Percentiles rank a stretch among this genome's conserved stretches.
Conservation (phyloP, 2,797 vertebrate species). For the Enteromius radiatus region DNA sequence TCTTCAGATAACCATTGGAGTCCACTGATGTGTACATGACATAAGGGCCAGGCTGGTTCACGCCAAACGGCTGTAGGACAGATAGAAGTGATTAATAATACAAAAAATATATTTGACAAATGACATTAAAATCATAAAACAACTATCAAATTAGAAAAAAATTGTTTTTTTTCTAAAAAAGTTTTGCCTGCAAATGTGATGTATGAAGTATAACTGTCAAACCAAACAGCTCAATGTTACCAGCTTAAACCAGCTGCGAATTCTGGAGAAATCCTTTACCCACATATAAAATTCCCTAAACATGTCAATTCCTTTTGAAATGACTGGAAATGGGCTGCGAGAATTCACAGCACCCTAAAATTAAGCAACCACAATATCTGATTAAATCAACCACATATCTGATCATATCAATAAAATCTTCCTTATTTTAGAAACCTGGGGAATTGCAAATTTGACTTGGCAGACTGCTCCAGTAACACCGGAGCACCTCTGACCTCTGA, state of each 20-base stretch:
- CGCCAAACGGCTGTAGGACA: constrained; percentile 89
- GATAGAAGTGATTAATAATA: constrained; percentile 34
- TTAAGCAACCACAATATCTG: too few species aligned
- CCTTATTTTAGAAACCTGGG: background rate
- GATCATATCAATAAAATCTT: background rate
- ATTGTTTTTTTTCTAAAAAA: too few species aligned
- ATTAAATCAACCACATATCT: background rate
- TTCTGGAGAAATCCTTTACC: background rate
- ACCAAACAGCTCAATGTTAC: background rate
- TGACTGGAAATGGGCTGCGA: too few species aligned
- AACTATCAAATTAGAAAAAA: background rate
- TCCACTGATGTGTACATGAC: constrained; percentile 96
- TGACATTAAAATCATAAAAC: background rate
- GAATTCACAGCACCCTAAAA: background rate
- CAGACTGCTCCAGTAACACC: background rate
- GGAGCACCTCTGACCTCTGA: constrained; percentile 15
- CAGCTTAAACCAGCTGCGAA: background rate
- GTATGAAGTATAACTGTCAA: background rate
- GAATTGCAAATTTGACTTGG: background rate
- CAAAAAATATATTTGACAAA: background rate
- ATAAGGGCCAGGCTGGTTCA: constrained; percentile 97
- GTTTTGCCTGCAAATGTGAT: background rate
- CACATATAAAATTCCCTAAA: background rate
- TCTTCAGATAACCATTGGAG: constrained; percentile 93
- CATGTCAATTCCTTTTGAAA: background rate